A percentile compares a stretch with the other conserved stretches of the same genome.
phyloP scores from a whole-genome alignment of 2,797 vertebrate genomes.

The Melanotaenia parkinsoni region DNA sequence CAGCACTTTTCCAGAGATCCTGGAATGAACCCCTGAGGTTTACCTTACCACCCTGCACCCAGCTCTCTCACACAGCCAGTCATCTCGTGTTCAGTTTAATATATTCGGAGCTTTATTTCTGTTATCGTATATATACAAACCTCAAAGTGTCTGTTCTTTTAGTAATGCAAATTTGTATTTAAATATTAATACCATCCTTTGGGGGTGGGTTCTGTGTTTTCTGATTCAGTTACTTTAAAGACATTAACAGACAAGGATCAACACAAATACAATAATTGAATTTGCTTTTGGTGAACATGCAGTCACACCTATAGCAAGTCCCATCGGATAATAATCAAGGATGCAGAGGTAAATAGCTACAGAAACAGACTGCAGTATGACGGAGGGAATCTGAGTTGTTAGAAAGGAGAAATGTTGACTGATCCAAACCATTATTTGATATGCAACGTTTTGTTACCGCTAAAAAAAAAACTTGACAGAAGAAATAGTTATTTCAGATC shows the following conservation, averaged over 20 bases:
- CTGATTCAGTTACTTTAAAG: not conserved
- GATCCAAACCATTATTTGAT: not conserved
- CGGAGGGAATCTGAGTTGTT: not conserved
- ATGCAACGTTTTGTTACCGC: not conserved
- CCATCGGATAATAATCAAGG: too few relatives aligned
- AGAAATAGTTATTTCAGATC: not conserved
- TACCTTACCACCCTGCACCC: conserved; percentile 50
- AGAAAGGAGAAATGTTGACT: too few relatives aligned
- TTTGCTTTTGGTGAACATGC: not conserved
- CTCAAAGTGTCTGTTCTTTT: conserved; percentile 24
- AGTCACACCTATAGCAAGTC: not conserved
- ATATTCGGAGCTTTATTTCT: conserved; percentile 4
- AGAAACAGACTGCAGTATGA: not conserved
- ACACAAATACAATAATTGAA: not conserved
- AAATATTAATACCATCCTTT: conserved; percentile 28
- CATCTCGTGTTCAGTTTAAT: conserved; percentile 38
- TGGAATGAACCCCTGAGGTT: conserved; percentile 65
- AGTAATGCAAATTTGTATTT: conserved; percentile 35
- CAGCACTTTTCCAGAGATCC: conserved; percentile 60
- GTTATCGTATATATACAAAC: conserved; percentile 36
- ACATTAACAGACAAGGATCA: not conserved
- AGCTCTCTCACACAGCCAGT: conserved; percentile 17
- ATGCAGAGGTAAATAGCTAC: not conserved
- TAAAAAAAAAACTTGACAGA: not conserved
- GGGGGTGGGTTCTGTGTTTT: not conserved